A percentile compares a stretch with the other conserved stretches of the same genome.
phyloP scores from a whole-genome alignment of 35 echinoderm and acorn worm genomes.

The Heliocidaris erythrogramma region DNA sequence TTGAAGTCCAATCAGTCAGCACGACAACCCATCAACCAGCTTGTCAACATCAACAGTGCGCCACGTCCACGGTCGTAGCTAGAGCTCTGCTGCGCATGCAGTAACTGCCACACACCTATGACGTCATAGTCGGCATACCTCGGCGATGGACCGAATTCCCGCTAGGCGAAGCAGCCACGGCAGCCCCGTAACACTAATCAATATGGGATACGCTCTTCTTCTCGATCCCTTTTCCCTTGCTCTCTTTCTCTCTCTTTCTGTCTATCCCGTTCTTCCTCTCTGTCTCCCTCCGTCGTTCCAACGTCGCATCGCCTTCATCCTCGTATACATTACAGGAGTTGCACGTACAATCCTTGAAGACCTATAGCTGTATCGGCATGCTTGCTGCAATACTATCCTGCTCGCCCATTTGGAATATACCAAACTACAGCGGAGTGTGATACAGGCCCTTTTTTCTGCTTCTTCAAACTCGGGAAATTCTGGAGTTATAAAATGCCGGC shows the following conservation, averaged over 20 bases:
- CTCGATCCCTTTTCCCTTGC: not conserved
- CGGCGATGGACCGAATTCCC: not conserved
- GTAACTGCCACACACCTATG: not conserved
- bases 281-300: not conserved
- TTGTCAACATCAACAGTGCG: not conserved
- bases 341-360: not conserved
- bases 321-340: not conserved
- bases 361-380: not conserved
- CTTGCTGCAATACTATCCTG: not conserved
- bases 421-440: not conserved
- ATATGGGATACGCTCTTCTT: slow-evolving; percentile 7
- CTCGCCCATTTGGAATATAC: not conserved
- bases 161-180: not conserved
- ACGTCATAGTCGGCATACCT: not conserved
- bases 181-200: slow-evolving; percentile 15
- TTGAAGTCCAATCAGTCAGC: not conserved
- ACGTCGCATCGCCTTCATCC: not conserved
- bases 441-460: not conserved
- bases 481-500: not conserved
- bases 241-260: not conserved
- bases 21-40: not conserved
- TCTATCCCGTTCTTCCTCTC: not conserved
- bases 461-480: not conserved
- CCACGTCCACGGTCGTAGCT: not conserved
- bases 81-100: not conserved